Base-by-base conservation (phyloP, 2,797 vertebrate species). In the Malacoraja senta region DNA sequence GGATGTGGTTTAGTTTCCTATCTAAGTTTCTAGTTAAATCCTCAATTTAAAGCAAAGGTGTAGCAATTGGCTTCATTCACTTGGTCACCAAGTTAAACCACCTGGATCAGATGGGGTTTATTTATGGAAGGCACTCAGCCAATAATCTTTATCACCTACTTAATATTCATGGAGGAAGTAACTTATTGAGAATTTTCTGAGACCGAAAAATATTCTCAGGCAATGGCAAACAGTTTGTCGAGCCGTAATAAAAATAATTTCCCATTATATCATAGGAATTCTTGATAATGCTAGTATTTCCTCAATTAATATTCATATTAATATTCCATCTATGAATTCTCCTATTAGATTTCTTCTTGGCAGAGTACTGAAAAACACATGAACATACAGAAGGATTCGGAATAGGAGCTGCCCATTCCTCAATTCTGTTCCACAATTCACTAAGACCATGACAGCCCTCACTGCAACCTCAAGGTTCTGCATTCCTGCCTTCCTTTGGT, bases 51-150 rank as follows among this genome's bases (percentile, higher is more conserved):
- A 71, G 32, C 65, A 91, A 38, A 91, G 32, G 35, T 68, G 32
- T 71, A 35, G 88, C 88, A 91, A 91, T 91, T 32, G 24, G 63
- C 32, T 65, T 7, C 19, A 91, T 91, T 71, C 65, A 44, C 21
- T 91, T 71, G 65, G 65, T 13, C 24, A 91, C 65, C 68, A 91
- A 71, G 65, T 71, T 91, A 65, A 91, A 71, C 32, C 88, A 91
- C 88, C 88, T 91, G 63, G 63, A 71, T 91, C 88, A 91, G 88
- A 91, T 91, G 88, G 88, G 88, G 38, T 91, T 91, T 71, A 32
- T 91, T 71, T 91, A 8, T 91, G 65, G n/a, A 71, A 91, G 88
- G 63, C 88, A 38, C 24, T 35, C 65, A 91, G 61, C 88, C 63
- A 91, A 91, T 44, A 91, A 84, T 91, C 21, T 38, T 32, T 71